Percentiles rank a stretch among this genome's conserved stretches.
Evolutionary conservation across 2,888 invertebrate species (phyloP).

Genomic region (Drosophila melanocephala): DNA sequence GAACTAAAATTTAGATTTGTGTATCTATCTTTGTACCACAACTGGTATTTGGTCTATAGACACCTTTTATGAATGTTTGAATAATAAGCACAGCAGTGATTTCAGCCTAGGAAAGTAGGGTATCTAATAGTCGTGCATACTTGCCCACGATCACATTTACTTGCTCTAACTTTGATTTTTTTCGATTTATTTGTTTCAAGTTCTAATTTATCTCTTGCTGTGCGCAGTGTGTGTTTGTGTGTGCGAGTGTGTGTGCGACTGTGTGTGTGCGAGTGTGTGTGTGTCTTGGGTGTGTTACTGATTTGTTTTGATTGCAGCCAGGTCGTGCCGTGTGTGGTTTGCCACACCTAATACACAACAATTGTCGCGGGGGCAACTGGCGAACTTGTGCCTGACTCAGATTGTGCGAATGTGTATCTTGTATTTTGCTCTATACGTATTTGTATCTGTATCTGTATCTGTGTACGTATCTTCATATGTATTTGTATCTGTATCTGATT

Average conservation of each 20-base stretch:
- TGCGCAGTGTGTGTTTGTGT: slow-evolving; percentile 18
- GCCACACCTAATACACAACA: slow-evolving; percentile 65
- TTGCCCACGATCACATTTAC: neutral
- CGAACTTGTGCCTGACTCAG: slow-evolving; percentile 26
- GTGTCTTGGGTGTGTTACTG: slow-evolving; percentile 51
- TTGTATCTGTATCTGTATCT: slow-evolving; percentile 20
- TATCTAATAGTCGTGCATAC: neutral
- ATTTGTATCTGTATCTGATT: slow-evolving; percentile 27
- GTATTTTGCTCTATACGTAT: slow-evolving; percentile 19
- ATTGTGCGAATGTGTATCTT: slow-evolving; percentile 46
- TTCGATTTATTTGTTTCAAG: slow-evolving; percentile 77
- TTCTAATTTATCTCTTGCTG: slow-evolving; percentile 72
- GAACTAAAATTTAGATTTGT: neutral
- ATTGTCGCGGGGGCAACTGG: slow-evolving; percentile 40
- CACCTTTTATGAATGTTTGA: neutral
- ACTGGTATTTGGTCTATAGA: neutral
- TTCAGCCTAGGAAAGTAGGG: neutral
- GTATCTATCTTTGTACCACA: neutral
- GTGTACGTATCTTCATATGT: neutral
- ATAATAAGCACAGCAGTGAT: neutral
- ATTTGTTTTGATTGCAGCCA: slow-evolving; percentile 16
- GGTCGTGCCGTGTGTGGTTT: slow-evolving; percentile 46
- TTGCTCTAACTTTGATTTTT: slow-evolving; percentile 41
- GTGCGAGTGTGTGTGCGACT: slow-evolving; percentile 11
- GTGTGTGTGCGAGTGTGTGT: slow-evolving; percentile 11